Percentiles rank a stretch among this genome's conserved stretches.
Evolutionary conservation across 2,888 invertebrate genomes (phyloP).

Genomic region (Patella caerulea): DNA sequence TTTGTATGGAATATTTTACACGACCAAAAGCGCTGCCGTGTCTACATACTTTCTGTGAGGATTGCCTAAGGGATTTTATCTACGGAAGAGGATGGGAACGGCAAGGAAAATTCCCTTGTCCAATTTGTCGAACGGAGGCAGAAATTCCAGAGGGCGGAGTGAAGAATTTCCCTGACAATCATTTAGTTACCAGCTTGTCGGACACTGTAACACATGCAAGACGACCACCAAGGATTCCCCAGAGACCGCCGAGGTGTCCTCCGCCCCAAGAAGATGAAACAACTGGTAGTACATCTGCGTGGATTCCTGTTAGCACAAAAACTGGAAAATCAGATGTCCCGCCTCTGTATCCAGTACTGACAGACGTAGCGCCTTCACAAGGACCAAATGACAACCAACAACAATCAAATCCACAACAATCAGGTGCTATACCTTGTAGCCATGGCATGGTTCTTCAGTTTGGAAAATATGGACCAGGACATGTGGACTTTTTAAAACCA

Average conservation of each 20-base stretch:
- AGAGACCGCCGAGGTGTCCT: constrained; percentile 21
- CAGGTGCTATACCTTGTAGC: constrained; percentile 37
- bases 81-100: constrained; percentile 41
- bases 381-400: too few relatives aligned
- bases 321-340: neutral
- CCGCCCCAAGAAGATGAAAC: constrained; percentile 4
- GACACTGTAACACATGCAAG: constrained; percentile 49
- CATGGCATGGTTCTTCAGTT: constrained; percentile 48
- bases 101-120: constrained; percentile 57
- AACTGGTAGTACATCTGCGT: neutral
- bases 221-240: constrained; percentile 29
- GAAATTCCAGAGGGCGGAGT: constrained; percentile 53
- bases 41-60: constrained; percentile 63
- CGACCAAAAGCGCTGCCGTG: constrained; percentile 65
- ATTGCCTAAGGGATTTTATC: constrained; percentile 58
- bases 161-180: constrained; percentile 55
- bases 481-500: constrained; percentile 58
- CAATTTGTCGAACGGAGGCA: constrained; percentile 51
- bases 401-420: neutral
- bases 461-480: constrained; percentile 55
- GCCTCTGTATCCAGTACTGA: neutral
- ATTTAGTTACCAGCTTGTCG: constrained; percentile 55
- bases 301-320: neutral
- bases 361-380: neutral
- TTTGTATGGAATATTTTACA: constrained; percentile 54